These are phyloP conservation scores for Cherax quadricarinatus DNA, from an alignment of 1,140 invertebrate genomes.

Conservation along the genomic window DNA sequence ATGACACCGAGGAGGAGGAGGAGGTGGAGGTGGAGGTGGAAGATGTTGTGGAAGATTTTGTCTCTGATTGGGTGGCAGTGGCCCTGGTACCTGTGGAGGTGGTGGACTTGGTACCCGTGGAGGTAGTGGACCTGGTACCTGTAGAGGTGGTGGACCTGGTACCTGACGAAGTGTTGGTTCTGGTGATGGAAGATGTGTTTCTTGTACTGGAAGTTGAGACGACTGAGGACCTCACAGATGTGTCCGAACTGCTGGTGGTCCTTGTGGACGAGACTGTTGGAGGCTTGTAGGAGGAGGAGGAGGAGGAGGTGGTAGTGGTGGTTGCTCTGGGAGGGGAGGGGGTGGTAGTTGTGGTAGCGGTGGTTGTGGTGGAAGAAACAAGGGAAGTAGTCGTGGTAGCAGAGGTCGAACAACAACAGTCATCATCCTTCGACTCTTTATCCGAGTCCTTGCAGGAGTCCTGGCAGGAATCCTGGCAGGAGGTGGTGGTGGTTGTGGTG, in stretches of 20 bases:
- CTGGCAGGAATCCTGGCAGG: constrained; percentile 51
- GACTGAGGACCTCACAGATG: not conserved
- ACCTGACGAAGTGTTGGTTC: not conserved
- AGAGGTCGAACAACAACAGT: constrained; percentile 54
- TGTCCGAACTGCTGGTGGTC: constrained; percentile 2
- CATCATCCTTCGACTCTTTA: constrained; percentile 40
- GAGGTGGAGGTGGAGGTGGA: not conserved
- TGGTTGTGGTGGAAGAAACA: constrained; percentile 24
- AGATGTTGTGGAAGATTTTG: not conserved
- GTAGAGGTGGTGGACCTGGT: not conserved
- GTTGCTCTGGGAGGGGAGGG: not conserved
- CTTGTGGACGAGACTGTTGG: not conserved
- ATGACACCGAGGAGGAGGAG: constrained; percentile 19
- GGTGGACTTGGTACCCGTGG: not conserved
- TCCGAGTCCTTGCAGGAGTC: constrained; percentile 51
- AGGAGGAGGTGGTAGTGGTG: constrained; percentile 7
- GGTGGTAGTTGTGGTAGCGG: constrained; percentile 38
- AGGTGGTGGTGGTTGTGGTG: constrained; percentile 34
- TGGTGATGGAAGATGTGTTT: not conserved
- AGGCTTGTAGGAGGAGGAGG: constrained; percentile 9
- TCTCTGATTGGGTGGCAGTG: not conserved
- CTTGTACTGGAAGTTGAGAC: not conserved
- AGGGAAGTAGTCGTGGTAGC: constrained; percentile 30
- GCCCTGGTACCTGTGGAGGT: not conserved
- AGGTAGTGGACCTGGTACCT: not conserved